Conservation (phyloP, 2,113 vertebrate genomes). For the Eptesicus fuscus region DNA sequence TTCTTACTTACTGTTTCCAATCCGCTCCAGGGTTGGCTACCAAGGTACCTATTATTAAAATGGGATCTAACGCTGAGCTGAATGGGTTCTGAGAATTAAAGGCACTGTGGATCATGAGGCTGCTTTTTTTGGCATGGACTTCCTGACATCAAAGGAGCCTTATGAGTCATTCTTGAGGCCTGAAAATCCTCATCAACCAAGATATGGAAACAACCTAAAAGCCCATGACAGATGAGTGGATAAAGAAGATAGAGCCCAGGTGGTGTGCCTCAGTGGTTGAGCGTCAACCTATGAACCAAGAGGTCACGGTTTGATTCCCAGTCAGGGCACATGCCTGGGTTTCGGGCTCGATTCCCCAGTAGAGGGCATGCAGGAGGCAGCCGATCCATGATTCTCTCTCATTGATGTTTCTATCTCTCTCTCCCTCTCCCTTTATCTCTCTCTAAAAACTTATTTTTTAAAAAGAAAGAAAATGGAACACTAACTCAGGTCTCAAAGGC, state of each 20-base stretch:
- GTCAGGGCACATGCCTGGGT: too few species aligned
- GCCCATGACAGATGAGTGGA: neutral
- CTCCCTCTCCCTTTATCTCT: too few species aligned
- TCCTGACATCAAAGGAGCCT: neutral
- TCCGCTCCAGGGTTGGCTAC: neutral
- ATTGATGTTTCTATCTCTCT: too few species aligned
- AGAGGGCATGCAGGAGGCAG: too few species aligned
- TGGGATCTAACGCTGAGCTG: neutral
- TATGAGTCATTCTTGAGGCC: constrained; percentile 4
- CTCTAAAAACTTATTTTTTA: too few species aligned
- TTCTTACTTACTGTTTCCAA: neutral
- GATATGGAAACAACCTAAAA: neutral
- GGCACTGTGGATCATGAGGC: neutral
- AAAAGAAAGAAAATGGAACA: too few species aligned
- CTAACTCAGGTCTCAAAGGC: too few species aligned
- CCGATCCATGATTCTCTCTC: too few species aligned
- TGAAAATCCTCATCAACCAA: neutral
- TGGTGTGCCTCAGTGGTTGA: too few species aligned
- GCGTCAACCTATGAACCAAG: too few species aligned
- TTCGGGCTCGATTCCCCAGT: too few species aligned
- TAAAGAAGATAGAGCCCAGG: neutral
- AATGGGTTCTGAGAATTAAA: neutral
- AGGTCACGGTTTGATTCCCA: too few species aligned
- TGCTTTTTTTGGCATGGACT: neutral
- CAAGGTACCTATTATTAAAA: neutral